Percentiles rank a stretch among this genome's conserved stretches.
phyloP scores from a whole-genome alignment of 2,113 vertebrate species.

The Grammomys dolichurus region DNA sequence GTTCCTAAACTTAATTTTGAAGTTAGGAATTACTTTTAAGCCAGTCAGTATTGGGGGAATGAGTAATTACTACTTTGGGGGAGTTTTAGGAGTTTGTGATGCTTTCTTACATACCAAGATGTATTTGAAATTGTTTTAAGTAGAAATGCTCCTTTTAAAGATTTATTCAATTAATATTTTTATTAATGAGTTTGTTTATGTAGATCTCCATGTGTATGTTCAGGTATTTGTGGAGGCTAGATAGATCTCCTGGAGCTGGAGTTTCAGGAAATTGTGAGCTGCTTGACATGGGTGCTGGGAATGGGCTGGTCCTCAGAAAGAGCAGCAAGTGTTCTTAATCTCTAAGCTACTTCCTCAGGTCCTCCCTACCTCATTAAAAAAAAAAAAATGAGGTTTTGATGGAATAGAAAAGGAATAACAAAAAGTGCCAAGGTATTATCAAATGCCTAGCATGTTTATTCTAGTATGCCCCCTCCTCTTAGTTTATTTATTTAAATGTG shows the following conservation, averaged over 20 bases:
- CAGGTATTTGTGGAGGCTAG: neutral
- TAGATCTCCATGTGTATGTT: neutral
- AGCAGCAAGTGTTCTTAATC: neutral
- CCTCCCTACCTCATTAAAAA: neutral
- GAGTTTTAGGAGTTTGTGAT: neutral
- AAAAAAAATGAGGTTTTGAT: neutral
- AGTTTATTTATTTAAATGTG: conserved; percentile 1
- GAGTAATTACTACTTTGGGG: neutral
- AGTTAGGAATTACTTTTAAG: conserved; percentile 48
- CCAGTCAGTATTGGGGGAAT: neutral
- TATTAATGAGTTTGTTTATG: neutral
- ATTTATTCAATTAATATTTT: neutral
- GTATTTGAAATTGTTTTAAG: conserved; percentile 36
- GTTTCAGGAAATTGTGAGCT: neutral
- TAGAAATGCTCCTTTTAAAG: neutral
- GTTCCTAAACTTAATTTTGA: conserved; percentile 9
- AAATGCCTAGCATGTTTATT: conserved; percentile 34
- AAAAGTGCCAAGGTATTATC: neutral
- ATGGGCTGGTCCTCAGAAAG: neutral
- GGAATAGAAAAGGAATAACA: neutral
- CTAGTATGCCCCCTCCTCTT: neutral
- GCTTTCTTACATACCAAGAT: neutral
- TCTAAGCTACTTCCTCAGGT: neutral
- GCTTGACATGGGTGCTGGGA: neutral
- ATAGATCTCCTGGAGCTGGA: neutral